Percentiles rank a stretch among this genome's conserved stretches.
Evolutionary conservation across 2,797 vertebrate species (phyloP).

Genomic region (Gallinago stenura): DNA sequence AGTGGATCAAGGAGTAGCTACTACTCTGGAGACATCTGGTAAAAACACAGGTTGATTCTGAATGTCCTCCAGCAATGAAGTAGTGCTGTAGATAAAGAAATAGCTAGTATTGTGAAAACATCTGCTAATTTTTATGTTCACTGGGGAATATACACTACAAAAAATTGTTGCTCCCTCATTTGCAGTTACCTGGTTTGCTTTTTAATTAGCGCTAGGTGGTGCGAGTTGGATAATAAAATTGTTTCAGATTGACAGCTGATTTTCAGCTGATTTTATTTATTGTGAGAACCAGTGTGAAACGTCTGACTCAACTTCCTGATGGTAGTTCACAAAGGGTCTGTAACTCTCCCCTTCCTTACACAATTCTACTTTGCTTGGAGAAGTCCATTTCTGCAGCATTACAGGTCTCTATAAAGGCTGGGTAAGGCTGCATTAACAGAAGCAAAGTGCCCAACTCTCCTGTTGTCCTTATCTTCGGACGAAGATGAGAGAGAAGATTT

Average conservation of each 20-base stretch:
- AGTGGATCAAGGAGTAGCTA: constrained; percentile 59
- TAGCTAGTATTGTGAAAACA: background rate
- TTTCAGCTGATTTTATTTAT: background rate
- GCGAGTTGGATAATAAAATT: background rate
- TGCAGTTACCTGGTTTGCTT: constrained; percentile 12
- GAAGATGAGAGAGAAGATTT: background rate
- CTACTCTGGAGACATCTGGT: constrained; percentile 51
- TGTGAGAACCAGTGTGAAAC: background rate
- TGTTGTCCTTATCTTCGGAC: background rate
- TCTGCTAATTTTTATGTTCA: constrained; percentile 43
- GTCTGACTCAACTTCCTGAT: background rate
- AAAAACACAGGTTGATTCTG: constrained; percentile 48
- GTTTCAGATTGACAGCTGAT: background rate
- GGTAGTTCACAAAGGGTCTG: background rate
- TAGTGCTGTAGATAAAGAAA: constrained; percentile 15
- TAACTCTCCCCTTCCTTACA: background rate
- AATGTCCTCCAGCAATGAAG: constrained; percentile 43
- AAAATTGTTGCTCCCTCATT: background rate
- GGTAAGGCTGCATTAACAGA: background rate
- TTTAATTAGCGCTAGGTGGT: background rate
- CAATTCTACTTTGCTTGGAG: background rate
- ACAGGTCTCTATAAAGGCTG: background rate
- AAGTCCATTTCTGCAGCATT: background rate
- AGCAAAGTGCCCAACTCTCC: background rate
- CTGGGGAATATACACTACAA: background rate